Evolutionary conservation across 2,797 vertebrate species (phyloP), one percentile per base, ranked within the genome.

Genomic region (Adrianichthys oophorus): DNA sequence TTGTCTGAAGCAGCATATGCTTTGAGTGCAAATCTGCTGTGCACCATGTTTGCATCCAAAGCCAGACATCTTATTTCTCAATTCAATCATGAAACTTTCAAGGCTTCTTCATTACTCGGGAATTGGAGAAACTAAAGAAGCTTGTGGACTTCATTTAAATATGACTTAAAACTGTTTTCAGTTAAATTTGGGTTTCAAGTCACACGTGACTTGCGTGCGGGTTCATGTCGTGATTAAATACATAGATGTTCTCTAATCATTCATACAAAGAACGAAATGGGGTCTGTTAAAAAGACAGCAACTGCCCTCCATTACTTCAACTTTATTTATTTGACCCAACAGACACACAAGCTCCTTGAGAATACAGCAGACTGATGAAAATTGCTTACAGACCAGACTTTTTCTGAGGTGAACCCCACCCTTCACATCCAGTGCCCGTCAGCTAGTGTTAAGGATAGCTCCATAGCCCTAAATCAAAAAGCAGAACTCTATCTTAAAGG

Each of bases 1-100:
- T 76, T 79, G 72, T 90, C 75, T 86, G 68, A 85, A 82, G 72
- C 79, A 57, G 84, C 87, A 88, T 89, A 90, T 90, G 89, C 85
- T 80, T 81, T 85, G 76, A 73, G 76, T 65, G 54, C 65, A 72
- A 74, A 66, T 89, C 85, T 81, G 62, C 85, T 79, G 75, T 74
- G 59, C 82, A 85, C 85, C 78, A 82, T 82, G 74, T 68, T 70
- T 74, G 79, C 73, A 74, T 79, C 74, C 70, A 56, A 68, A 78
- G 75, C 59, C 64, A 54, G 53, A 56, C 77, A 68, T 68, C 72
- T 63, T 85, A 74, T 49, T 79, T 48, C 68, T 63, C 70, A 85
- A 89, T 87, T 85, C 78, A 79, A 81, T 83, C 74, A 78, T 52
- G 23, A 46, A 59, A 66, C 58, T 82, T 67, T 59, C 37, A 65